Evolutionary conservation across 1,140 invertebrate genomes (phyloP).

Genomic region (Lasioglossum baleicum): DNA sequence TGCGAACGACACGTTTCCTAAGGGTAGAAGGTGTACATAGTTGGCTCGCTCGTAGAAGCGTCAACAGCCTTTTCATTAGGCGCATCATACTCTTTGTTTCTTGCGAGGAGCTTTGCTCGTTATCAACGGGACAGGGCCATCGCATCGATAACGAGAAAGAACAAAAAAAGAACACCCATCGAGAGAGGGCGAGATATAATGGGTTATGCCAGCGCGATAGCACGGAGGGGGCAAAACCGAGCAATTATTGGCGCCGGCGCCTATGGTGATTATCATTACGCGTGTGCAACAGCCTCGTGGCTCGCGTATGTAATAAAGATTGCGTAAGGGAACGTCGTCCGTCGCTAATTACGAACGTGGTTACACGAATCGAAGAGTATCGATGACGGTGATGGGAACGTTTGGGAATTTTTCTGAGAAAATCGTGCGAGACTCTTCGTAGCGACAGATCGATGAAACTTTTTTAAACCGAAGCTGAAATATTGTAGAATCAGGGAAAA

Average conservation of each 20-base stretch:
- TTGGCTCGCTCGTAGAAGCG: not conserved
- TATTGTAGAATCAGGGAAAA: too few relatives aligned
- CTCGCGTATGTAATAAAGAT: conserved; percentile 15
- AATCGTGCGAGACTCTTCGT: not conserved
- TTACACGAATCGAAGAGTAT: not conserved
- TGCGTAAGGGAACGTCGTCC: conserved; percentile 1
- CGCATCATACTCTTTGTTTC: too few relatives aligned
- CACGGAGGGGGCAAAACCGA: conserved; percentile 12
- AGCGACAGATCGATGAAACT: not conserved
- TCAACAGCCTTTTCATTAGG: not conserved
- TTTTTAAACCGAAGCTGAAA: not conserved
- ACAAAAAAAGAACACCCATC: not conserved
- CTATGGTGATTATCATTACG: conserved; percentile 52
- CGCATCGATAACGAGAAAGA: not conserved
- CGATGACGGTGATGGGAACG: not conserved
- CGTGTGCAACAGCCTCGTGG: conserved; percentile 9
- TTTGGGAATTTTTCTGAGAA: not conserved
- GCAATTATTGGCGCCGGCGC: conserved; percentile 52
- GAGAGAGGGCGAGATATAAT: conserved; percentile 27
- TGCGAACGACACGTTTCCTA: too few relatives aligned
- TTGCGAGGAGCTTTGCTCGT: not conserved
- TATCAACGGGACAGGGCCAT: conserved; percentile 16
- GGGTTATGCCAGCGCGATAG: conserved; percentile 37
- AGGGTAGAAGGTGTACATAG: too few relatives aligned
- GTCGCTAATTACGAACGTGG: conserved; percentile 7